Evolutionary conservation across 2,888 invertebrate species (phyloP).

Genomic region (Anoplius nigerrimus): DNA sequence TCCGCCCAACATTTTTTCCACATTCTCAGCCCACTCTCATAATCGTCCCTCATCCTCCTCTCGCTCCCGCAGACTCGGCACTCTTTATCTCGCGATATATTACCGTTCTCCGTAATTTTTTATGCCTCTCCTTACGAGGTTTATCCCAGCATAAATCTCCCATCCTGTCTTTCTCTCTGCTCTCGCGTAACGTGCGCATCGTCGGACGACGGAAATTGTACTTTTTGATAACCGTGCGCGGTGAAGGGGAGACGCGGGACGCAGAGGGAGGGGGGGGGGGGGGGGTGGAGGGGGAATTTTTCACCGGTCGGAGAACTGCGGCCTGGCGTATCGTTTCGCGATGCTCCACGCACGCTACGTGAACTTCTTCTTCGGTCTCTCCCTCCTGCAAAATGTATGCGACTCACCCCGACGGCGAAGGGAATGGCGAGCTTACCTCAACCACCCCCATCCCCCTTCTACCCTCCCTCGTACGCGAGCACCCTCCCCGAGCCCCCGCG

Average conservation of each 20-base stretch:
- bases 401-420: no score
- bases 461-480: no score
- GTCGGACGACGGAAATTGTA: constrained; percentile 17
- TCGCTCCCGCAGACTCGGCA: no score
- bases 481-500: neutral
- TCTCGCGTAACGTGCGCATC: neutral
- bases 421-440: neutral
- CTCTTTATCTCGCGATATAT: no score
- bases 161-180: neutral
- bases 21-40: no score
- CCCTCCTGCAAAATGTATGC: neutral
- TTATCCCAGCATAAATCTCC: neutral
- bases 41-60: neutral
- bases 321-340: no score
- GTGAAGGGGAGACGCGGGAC: neutral
- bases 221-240: constrained; percentile 32
- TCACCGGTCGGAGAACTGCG: no score
- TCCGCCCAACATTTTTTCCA: no score
- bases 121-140: no score
- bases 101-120: no score
- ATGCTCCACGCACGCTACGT: neutral
- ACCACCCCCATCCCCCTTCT: neutral
- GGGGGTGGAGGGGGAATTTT: no score
- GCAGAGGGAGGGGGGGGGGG: constrained; percentile 1
- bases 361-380: neutral